Evolutionary conservation across 2,113 vertebrate genomes (phyloP).

Genomic region (Toxostoma redivivum): DNA sequence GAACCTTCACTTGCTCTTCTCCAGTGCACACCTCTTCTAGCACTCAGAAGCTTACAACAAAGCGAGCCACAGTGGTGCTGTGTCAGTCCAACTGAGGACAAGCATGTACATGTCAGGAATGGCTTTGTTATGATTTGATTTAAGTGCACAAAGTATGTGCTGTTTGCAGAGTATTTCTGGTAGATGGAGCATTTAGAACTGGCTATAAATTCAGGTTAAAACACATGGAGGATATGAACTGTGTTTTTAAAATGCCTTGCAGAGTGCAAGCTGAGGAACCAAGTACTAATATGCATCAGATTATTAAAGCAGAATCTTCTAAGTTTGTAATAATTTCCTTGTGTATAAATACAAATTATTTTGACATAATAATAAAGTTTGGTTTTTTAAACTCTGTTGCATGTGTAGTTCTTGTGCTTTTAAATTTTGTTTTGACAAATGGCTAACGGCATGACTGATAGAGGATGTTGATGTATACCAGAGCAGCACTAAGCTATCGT

Average conservation of each 20-base stretch:
- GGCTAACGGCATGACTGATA: neutral
- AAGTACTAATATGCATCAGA: neutral
- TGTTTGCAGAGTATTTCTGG: neutral
- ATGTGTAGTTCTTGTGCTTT: neutral
- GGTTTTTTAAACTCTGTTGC: neutral
- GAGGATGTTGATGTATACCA: neutral
- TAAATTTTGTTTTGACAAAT: neutral
- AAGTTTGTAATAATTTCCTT: neutral
- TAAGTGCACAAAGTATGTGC: neutral
- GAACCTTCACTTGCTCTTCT: neutral
- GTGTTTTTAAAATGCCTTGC: neutral
- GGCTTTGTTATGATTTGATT: neutral
- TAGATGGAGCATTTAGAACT: neutral
- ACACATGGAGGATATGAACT: neutral
- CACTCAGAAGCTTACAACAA: neutral
- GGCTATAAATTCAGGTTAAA: neutral
- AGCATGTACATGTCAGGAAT: neutral
- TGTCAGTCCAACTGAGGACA: neutral
- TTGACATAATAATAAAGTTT: neutral
- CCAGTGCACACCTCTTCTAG: neutral
- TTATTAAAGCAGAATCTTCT: neutral
- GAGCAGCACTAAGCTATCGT: neutral
- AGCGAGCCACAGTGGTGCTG: neutral
- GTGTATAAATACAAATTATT: slow-evolving; percentile 1
- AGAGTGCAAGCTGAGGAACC: neutral